phyloP scores from a whole-genome alignment of 2,888 invertebrate species.

The Oxyscelio sp. region DNA sequence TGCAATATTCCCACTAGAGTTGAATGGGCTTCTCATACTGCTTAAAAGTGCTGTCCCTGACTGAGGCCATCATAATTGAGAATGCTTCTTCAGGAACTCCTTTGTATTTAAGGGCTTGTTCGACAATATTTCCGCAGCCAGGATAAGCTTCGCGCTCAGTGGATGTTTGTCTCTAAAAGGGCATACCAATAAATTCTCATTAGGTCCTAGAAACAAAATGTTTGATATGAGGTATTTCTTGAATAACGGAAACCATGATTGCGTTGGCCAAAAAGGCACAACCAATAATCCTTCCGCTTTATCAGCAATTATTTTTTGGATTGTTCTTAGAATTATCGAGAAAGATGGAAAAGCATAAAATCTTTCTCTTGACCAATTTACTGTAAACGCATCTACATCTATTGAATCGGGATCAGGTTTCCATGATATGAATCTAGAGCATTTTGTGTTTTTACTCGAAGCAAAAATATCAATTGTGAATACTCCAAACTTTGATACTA shows the following conservation, averaged over 20 bases:
- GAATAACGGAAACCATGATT: conserved; percentile 82
- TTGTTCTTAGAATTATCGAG: conserved; percentile 22
- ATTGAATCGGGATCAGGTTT: conserved; percentile 75
- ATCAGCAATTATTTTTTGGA: conserved; percentile 74
- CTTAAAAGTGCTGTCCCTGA: conserved; percentile 1
- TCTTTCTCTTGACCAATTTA: conserved; percentile 63
- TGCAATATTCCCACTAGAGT: conserved; percentile 46
- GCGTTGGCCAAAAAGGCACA: conserved; percentile 78
- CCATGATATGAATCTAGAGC: conserved; percentile 78
- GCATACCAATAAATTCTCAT: conserved; percentile 56
- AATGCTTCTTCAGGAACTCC: conserved; percentile 61
- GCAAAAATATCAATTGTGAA: conserved; percentile 80
- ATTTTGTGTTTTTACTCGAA: conserved; percentile 77
- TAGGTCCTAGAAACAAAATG: conserved; percentile 72
- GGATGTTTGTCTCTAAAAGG: conserved; percentile 78
- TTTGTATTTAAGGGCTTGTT: conserved; percentile 71
- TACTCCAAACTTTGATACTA: conserved; percentile 67
- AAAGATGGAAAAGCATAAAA: conserved; percentile 79
- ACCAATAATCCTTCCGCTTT: conserved; percentile 64
- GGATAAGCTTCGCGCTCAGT: conserved; percentile 75
- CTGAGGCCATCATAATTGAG: conserved; percentile 21
- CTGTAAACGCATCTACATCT: conserved; percentile 78
- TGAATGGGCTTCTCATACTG: conserved; percentile 44
- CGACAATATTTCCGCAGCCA: conserved; percentile 80
- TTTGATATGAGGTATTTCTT: conserved; percentile 29